Evolutionary conservation across 2,888 invertebrate genomes (phyloP), one percentile per base, ranked within the genome.

Genomic region (Folsomia manolachei): DNA sequence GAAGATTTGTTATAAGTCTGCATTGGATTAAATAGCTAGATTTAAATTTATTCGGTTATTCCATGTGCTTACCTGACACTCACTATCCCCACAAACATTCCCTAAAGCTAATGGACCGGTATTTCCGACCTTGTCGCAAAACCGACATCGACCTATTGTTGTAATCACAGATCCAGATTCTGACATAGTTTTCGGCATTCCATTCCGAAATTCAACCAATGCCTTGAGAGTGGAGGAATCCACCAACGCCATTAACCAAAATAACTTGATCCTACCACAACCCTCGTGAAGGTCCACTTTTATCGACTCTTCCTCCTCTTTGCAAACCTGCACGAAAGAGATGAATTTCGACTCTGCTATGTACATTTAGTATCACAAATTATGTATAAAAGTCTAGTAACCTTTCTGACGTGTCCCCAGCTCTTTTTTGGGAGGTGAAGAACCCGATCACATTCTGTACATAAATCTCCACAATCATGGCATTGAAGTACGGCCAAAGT

Each of bases 221-320:
- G 91, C 93, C 84, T 97, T 97, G 19, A 97, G 85, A 0, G 97
- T 97, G 80, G 92, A 90, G 0, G 95, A 92, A 83, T 98, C 97
- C 0, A 97, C 95, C 24, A 98, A 85, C 0, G 96, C 91, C 82
- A 97, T 86, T 4, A 98, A 87, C 96, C 97, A 97, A 84, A 95
- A 96, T 2, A 98, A 86, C 84, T 97, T 97, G 0, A 95, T 95
- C 52, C 98, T 88, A 0, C 97, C 97, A 83, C 97, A 97, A 2
- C 88, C 87, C 84, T 96, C 97, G 84, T 98, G 97, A n/a, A 97
- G 88, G 84, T 98, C 97, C 2, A 98, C 94, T 76, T 94, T 91
- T 75, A 97, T 95, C 0, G 96, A 94, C 83, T 95, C 95, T 82
- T 97, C 95, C 82, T 97, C 96, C 83, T 96, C 96, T 83, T 96